Evolutionary conservation across 2,797 vertebrate genomes (phyloP), one percentile per base, ranked within the genome.

Genomic region (Eidolon dupreanum): DNA sequence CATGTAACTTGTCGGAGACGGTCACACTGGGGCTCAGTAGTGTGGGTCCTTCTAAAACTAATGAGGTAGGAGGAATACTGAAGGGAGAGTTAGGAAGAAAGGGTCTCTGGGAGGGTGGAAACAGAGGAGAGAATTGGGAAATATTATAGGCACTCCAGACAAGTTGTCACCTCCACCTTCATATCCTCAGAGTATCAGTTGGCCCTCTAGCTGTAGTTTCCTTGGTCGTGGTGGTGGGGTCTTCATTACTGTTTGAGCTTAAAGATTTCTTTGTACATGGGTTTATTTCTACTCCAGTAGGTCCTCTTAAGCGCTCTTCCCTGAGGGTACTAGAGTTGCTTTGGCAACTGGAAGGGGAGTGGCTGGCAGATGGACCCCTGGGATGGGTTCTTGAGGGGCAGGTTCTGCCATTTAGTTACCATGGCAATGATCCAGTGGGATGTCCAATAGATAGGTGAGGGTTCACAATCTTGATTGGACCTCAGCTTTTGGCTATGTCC

Each of bases 321-420:
- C 83, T 8, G 73, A 78, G 79, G 91, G 71, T 79, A 22, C 88
- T 55, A 0, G 83, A 95, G 93, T 96, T 95, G 97, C 94, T 96
- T 88, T 96, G 92, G 81, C 93, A 97, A 86, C 95, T 93, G 88
- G 46, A 75, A 51, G 83, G 53, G 53, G 93, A 87, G 57, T 90
- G 68, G 77, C 94, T 97, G 84, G 93, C 85, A 93, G 75, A 71
- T 92, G 90, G 91, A 91, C 96, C 87, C 88, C 93, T 95, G 95
- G 95, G 95, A 92, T 85, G 73, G 63, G 85, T 87, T 96, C 93
- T 93, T 77, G 77, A 77, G 84, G 94, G 94, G 83, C 49, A 66
- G 46, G 28, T 73, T 83, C 70, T 79, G 77, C 93, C 88, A 81
- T 94, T 85, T 81, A 33, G 92, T 97, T 97, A 90, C 89, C 71